Conservation (phyloP, 1,140 invertebrate genomes). For the Venturia canescens region DNA sequence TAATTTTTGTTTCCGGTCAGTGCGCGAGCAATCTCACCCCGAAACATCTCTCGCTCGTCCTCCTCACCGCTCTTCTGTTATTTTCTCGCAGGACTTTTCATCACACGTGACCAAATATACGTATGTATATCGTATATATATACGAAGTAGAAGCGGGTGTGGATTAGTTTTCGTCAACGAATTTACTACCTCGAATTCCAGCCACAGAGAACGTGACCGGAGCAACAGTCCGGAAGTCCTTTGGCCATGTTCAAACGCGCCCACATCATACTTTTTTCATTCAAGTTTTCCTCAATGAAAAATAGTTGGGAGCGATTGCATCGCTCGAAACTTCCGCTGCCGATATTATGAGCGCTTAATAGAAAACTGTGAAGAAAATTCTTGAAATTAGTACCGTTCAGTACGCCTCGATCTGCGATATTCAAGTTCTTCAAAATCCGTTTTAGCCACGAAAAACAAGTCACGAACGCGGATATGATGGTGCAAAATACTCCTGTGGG, state of each 20-base stretch:
- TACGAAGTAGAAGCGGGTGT: neutral
- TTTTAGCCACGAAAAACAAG: neutral
- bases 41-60: neutral
- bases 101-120: neutral
- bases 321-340: too few relatives aligned
- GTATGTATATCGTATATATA: neutral
- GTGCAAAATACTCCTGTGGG: neutral
- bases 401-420: too few relatives aligned
- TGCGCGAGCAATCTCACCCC: neutral
- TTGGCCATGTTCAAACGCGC: too few relatives aligned
- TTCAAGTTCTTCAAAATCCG: neutral
- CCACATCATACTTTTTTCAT: neutral
- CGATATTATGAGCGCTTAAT: too few relatives aligned
- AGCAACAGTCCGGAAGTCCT: neutral
- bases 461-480: neutral
- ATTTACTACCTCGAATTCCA: neutral
- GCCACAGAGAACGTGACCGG: neutral
- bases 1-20: slow-evolving; percentile 43
- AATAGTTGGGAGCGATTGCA: too few relatives aligned
- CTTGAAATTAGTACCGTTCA: too few relatives aligned
- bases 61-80: neutral
- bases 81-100: slow-evolving; percentile 3
- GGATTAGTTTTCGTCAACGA: slow-evolving; percentile 1
- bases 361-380: too few relatives aligned
- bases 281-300: neutral